phyloP scores from a whole-genome alignment of 1,140 invertebrate species.

The Cyphomyrmex costatus region DNA sequence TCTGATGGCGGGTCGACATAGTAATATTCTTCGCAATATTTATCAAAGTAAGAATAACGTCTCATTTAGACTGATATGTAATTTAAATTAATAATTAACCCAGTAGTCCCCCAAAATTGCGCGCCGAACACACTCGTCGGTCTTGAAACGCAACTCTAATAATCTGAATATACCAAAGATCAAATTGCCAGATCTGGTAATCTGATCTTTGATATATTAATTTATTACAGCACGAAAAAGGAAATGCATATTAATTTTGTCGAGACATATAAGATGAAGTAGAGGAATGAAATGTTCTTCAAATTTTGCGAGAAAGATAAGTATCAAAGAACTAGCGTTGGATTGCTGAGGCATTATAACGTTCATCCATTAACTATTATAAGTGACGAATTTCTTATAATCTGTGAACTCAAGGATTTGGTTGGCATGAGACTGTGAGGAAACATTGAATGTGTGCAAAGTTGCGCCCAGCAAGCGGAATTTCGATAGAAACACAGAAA shows the following conservation, averaged over 20 bases:
- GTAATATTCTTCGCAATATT: too few species aligned
- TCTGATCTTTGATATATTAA: too few species aligned
- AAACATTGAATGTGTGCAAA: not conserved
- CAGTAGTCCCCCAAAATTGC: too few species aligned
- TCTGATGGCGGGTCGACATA: too few species aligned
- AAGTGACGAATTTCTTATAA: slow-evolving; percentile 6
- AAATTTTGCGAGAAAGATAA: not conserved
- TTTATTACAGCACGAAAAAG: not conserved
- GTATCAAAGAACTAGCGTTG: not conserved
- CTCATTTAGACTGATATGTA: too few species aligned
- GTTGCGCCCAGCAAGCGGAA: not conserved
- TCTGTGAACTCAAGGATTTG: not conserved
- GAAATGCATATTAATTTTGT: not conserved
- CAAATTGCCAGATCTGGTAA: too few species aligned
- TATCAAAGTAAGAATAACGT: too few species aligned
- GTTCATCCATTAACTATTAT: not conserved
- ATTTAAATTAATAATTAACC: too few species aligned
- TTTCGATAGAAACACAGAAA: slow-evolving; percentile 38
- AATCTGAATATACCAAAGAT: too few species aligned
- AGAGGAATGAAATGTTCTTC: not conserved
- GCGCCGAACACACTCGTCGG: too few species aligned
- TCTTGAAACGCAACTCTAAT: too few species aligned
- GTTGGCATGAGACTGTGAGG: slow-evolving; percentile 5
- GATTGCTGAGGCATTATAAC: not conserved
- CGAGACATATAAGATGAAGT: not conserved